Conservation (phyloP, 2,797 vertebrate genomes). For the Danio tinwini region DNA sequence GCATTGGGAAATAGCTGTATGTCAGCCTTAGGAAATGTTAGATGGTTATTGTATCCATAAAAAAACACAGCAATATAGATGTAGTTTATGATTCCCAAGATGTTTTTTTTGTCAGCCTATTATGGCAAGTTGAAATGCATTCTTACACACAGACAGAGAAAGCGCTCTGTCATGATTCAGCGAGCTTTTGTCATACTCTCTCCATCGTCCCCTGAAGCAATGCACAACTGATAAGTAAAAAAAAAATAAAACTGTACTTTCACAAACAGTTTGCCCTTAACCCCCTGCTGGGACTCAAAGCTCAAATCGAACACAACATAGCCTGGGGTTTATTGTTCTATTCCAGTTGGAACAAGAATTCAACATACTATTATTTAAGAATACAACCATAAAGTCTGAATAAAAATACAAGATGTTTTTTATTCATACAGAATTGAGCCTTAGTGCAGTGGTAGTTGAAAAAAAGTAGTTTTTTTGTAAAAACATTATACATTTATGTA, state of each 20-base stretch:
- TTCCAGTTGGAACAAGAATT: slow-evolving; percentile 15
- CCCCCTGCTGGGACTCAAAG: slow-evolving; percentile 39
- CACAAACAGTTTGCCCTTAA: slow-evolving; percentile 44
- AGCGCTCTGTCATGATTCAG: slow-evolving; percentile 33
- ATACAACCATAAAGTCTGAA: neutral
- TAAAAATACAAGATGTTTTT: slow-evolving; percentile 6
- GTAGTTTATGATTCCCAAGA: neutral
- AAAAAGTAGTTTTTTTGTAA: too few relatives aligned
- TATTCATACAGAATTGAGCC: neutral
- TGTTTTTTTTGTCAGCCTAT: neutral
- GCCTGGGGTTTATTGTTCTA: slow-evolving; percentile 35
- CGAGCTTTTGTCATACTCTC: slow-evolving; percentile 18
- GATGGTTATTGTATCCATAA: neutral
- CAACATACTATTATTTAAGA: slow-evolving; percentile 10
- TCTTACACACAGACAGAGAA: slow-evolving; percentile 12
- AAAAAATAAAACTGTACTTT: slow-evolving; percentile 25
- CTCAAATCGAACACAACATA: slow-evolving; percentile 45
- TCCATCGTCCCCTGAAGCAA: slow-evolving; percentile 40
- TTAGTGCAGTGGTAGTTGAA: neutral
- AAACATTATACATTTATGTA: too few relatives aligned
- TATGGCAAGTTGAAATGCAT: neutral
- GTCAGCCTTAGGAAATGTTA: neutral
- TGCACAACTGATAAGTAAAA: slow-evolving; percentile 43
- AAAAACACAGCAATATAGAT: neutral
- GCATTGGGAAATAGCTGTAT: neutral